Evolutionary conservation across 2,888 invertebrate genomes (phyloP), one percentile per base, ranked within the genome.

Genomic region (Cabera pusaria): DNA sequence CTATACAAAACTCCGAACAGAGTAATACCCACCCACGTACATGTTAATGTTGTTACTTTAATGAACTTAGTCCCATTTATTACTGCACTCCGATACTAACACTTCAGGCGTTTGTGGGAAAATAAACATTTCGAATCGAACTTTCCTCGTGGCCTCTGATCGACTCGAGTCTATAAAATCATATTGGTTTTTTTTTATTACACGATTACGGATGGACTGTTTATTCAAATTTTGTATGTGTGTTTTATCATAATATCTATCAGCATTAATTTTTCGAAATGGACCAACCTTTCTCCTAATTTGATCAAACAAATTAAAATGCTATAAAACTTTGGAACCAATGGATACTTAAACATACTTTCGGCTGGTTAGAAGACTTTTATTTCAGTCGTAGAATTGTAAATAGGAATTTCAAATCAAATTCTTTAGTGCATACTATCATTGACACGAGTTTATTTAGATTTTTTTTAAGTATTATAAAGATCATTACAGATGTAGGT

Each of bases 31-130:
- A 74, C 79, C 76, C 72, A 79, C 76, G 61, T 59, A 17, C 64
- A 70, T 69, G 67, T 59, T 71, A 76, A 77, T 73, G 37, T 52
- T 56, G 56, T 49, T 56, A 64, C 59, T 52, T 54, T 65, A 75
- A 75, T 71, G 67, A 70, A 72, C 66, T 66, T 72, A 76, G 72
- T 72, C 69, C 72, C 71, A 65, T 75, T 74, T 72, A 71, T 72
- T 70, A 72, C 63, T 50, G 51, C 49, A 52, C 54, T 52, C 50
- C 54, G 57, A 70, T 71, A 61, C 59, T 55, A 61, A 67, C 67
- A 69, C 66, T 59, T 62, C 34, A 65, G 60, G 66, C 67, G 70
- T 70, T 60, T 66, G 73, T 78, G 73, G 70, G 78, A 79, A 77
- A 64, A 72, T 67, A 60, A 63, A 56, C 56, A 52, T 48, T 59